Conservation (phyloP, 1,140 invertebrate species). For the Heliconius congener region DNA sequence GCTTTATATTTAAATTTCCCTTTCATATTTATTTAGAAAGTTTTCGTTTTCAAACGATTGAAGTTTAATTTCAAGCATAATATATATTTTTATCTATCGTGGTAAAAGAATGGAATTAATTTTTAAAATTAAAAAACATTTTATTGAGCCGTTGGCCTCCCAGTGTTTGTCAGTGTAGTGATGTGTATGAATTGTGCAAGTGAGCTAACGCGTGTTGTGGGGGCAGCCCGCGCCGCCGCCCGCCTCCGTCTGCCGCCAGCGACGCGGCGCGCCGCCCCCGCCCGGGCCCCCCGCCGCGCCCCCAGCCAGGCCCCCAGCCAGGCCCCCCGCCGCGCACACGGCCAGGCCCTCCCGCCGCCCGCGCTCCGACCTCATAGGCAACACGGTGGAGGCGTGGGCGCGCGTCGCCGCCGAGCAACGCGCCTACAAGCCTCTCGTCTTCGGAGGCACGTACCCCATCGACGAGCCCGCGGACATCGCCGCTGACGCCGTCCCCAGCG, state of each 20-base stretch:
- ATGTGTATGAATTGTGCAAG: constrained; percentile 25
- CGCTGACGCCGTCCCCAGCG: background rate
- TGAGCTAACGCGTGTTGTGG: constrained; percentile 53
- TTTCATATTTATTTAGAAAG: background rate
- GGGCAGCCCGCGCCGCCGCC: constrained; percentile 42
- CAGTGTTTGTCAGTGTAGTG: background rate
- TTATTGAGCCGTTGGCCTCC: background rate
- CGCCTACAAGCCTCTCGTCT: constrained; percentile 84
- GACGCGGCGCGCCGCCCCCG: constrained; percentile 21
- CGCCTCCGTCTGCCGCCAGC: constrained; percentile 23
- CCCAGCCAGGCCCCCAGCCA: constrained; percentile 12
- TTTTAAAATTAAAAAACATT: background rate
- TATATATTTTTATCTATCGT: background rate
- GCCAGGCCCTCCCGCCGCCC: constrained; percentile 4
- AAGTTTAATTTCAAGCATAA: background rate
- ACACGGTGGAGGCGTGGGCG: constrained; percentile 84
- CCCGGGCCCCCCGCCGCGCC: constrained; percentile 9
- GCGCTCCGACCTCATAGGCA: constrained; percentile 81
- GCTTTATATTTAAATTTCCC: background rate
- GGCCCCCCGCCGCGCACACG: constrained; percentile 47
- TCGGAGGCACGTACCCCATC: constrained; percentile 91
- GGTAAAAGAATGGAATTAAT: background rate
- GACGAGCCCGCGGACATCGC: constrained; percentile 75
- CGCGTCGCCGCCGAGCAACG: constrained; percentile 45
- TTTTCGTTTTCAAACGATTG: background rate